Percentiles rank a stretch among this genome's conserved stretches.
Conservation (phyloP, 2,113 vertebrate species). For the Vimba vimba region DNA sequence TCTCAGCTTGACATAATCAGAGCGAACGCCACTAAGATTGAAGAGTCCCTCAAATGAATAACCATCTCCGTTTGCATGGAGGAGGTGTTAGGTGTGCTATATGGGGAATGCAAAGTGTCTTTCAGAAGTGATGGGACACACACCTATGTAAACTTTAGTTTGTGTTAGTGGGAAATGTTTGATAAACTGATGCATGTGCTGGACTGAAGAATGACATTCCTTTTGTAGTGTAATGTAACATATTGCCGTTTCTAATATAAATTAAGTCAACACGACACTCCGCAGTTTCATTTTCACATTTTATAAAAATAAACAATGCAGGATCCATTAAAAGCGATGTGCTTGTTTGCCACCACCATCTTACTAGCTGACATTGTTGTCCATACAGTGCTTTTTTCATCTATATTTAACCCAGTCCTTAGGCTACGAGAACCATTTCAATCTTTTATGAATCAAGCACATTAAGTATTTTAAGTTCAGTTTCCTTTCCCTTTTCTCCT, state of each 20-base stretch:
- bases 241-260: neutral
- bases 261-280: no score
- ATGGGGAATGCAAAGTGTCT: neutral
- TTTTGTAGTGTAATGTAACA: neutral
- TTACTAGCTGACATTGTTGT: neutral
- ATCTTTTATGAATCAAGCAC: conserved; percentile 4
- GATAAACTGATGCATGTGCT: neutral
- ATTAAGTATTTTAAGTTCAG: neutral
- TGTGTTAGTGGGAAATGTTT: neutral
- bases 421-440: neutral
- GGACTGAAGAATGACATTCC: neutral
- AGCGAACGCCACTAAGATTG: conserved; percentile 2
- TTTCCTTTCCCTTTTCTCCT: neutral
- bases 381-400: conserved; percentile 10
- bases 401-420: conserved; percentile 12
- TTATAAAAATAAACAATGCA: no score
- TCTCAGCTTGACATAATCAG: conserved; percentile 25
- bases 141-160: neutral
- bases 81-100: neutral
- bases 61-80: neutral
- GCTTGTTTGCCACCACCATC: neutral
- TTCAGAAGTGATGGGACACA: neutral
- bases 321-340: no score
- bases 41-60: conserved; percentile 12
- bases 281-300: no score